A percentile compares a stretch with the other conserved stretches of the same genome.
phyloP scores from a whole-genome alignment of 2,797 vertebrate genomes.

The Bradypodion pumilum region DNA sequence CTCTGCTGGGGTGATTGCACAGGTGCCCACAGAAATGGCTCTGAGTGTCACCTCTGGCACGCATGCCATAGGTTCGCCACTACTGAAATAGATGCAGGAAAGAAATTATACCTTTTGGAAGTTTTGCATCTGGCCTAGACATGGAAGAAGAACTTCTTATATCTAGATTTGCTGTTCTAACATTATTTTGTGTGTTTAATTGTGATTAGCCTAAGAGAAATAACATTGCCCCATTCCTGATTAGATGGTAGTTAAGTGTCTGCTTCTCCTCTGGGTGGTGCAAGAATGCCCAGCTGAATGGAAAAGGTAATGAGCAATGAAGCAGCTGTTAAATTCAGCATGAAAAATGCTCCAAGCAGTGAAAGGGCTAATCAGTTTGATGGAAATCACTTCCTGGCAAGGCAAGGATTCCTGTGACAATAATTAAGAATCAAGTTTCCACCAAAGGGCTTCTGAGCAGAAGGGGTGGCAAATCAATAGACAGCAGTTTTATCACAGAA shows the following conservation, averaged over 20 bases:
- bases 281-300: slow-evolving; percentile 58
- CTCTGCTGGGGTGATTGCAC: too few species aligned
- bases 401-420: slow-evolving; percentile 74
- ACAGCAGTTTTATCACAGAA: slow-evolving; percentile 78
- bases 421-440: slow-evolving; percentile 84
- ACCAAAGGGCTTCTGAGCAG: slow-evolving; percentile 74
- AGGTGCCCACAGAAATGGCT: too few species aligned
- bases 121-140: too few species aligned
- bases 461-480: slow-evolving; percentile 82
- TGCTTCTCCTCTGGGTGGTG: slow-evolving; percentile 13
- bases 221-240: neutral
- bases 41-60: too few species aligned
- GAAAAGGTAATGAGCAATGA: slow-evolving; percentile 75
- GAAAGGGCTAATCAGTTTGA: slow-evolving; percentile 73
- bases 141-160: neutral
- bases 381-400: slow-evolving; percentile 77
- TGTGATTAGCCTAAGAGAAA: neutral
- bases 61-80: too few species aligned
- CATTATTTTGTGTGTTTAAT: neutral
- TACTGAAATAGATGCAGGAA: too few species aligned
- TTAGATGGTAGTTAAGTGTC: neutral
- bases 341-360: slow-evolving; percentile 69
- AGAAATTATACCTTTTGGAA: too few species aligned
- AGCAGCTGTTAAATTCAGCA: slow-evolving; percentile 77
- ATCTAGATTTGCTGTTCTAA: neutral